Evolutionary conservation across 2,888 invertebrate species (phyloP).

Genomic region (Cremastinae sp.): DNA sequence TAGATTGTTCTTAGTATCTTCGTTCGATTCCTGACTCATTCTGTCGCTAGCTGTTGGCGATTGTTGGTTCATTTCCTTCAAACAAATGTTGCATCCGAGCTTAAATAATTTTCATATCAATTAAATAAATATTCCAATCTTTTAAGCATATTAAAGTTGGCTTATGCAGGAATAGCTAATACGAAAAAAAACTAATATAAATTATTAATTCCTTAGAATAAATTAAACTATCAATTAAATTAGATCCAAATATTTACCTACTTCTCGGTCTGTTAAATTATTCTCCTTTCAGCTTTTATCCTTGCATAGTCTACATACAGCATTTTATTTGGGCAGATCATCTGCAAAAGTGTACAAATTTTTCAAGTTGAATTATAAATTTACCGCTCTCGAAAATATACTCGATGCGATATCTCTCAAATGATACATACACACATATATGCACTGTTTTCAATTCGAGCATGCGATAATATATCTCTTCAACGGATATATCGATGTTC

Average conservation of each 20-base stretch:
- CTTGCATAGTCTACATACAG: constrained; percentile 64
- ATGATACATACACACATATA: constrained; percentile 1
- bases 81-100: constrained; percentile 2
- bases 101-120: not conserved
- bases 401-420: constrained; percentile 68
- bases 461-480: not conserved
- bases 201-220: not conserved
- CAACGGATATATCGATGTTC: not conserved
- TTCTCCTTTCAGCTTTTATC: constrained; percentile 48
- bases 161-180: not conserved
- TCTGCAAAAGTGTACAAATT: constrained; percentile 8
- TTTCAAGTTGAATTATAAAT: constrained; percentile 63
- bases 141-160: not conserved
- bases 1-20: constrained; percentile 65
- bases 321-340: constrained; percentile 21
- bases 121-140: not conserved
- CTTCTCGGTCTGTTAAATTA: constrained; percentile 65
- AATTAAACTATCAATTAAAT: not conserved
- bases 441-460: not conserved
- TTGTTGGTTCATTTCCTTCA: constrained; percentile 59
- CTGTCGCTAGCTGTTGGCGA: constrained; percentile 51
- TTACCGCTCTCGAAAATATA: constrained; percentile 69
- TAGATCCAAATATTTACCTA: constrained; percentile 40
- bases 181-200: not conserved
- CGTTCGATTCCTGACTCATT: constrained; percentile 13